Percentiles rank a stretch among this genome's conserved stretches.
Conservation (phyloP, 1,140 invertebrate species). For the Trichogramma pretiosum region DNA sequence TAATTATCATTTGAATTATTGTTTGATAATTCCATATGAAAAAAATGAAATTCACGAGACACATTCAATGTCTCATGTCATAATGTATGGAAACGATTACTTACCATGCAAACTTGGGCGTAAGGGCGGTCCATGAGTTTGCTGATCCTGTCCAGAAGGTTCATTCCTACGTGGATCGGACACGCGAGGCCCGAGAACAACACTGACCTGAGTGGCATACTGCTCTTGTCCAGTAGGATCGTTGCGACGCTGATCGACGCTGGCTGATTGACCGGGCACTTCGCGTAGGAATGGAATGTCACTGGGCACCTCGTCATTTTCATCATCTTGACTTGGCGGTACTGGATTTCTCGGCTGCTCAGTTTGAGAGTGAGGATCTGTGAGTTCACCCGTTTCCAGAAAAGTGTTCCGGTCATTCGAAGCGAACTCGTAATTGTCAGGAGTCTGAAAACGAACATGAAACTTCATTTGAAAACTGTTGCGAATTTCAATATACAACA, state of each 20-base stretch:
- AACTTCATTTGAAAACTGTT: no score
- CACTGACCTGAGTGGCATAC: slow-evolving; percentile 28
- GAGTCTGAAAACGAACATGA: slow-evolving; percentile 17
- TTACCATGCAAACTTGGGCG: slow-evolving; percentile 13
- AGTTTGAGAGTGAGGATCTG: slow-evolving; percentile 38
- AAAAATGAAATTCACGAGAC: no score
- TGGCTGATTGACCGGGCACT: slow-evolving; percentile 42
- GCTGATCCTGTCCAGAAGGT: slow-evolving; percentile 39
- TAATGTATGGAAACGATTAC: no score
- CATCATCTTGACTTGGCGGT: slow-evolving; percentile 39
- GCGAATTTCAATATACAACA: no score
- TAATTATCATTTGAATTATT: no score
- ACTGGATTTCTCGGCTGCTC: slow-evolving; percentile 36
- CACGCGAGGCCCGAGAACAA: slow-evolving; percentile 12
- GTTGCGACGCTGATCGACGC: slow-evolving; percentile 36
- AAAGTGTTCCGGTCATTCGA: slow-evolving; percentile 43
- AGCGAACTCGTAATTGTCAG: slow-evolving; percentile 43
- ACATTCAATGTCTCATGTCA: no score
- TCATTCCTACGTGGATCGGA: slow-evolving; percentile 37
- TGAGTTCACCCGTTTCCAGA: slow-evolving; percentile 41
- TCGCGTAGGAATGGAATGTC: slow-evolving; percentile 43
- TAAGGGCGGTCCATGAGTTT: slow-evolving; percentile 20
- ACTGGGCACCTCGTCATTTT: slow-evolving; percentile 42
- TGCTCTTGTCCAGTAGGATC: slow-evolving; percentile 42
- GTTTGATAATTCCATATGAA: no score